phyloP scores from a whole-genome alignment of 2,797 vertebrate genomes.

The Sebastes matsubarae region DNA sequence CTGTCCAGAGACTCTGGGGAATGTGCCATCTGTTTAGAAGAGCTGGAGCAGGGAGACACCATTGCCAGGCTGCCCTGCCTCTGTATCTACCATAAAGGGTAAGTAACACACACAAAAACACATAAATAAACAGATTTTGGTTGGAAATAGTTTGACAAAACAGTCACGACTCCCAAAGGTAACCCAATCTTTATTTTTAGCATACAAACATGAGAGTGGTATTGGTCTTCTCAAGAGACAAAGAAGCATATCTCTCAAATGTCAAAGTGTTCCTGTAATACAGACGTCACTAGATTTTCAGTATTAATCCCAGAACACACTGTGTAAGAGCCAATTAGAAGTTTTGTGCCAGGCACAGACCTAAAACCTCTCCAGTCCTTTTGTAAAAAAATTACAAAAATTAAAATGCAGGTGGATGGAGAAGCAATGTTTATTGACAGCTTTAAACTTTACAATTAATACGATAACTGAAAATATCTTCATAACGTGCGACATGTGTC shows the following conservation, averaged over 20 bases:
- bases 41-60: conserved; percentile 95
- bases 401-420: background rate
- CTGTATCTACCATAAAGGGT: conserved; percentile 99
- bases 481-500: background rate
- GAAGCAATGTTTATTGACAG: background rate
- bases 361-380: background rate
- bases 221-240: background rate
- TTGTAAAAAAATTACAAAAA: background rate
- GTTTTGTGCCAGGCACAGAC: background rate
- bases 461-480: background rate
- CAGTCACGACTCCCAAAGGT: background rate
- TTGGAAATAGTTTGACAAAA: background rate
- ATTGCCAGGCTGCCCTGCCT: conserved; percentile 97
- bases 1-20: conserved; percentile 96
- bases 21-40: conserved; percentile 97
- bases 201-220: background rate
- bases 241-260: background rate
- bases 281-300: background rate
- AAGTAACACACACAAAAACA: conserved; percentile 50
- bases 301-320: background rate
- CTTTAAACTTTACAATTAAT: background rate
- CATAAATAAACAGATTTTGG: background rate
- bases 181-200: background rate
- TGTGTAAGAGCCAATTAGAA: background rate
- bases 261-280: background rate